Conservation (phyloP, 2,797 vertebrate genomes). For the Allenopithecus nigroviridis region DNA sequence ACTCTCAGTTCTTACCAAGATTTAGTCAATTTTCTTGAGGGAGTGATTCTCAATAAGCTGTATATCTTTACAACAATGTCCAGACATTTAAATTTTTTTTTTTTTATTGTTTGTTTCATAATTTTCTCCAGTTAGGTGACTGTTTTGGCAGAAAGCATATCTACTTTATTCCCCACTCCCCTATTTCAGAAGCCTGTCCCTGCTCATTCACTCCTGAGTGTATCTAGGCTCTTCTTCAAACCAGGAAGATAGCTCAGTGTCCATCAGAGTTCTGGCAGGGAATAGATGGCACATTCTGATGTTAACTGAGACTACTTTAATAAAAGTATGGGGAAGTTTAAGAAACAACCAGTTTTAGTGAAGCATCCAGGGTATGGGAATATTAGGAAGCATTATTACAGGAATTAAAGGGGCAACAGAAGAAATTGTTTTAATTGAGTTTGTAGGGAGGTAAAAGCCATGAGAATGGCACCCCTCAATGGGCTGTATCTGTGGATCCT, state of each 20-base stretch:
- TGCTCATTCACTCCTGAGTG: background rate
- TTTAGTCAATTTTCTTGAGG: background rate
- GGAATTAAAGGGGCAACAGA: background rate
- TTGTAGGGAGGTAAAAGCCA: background rate
- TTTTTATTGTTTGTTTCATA: background rate
- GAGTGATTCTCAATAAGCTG: background rate
- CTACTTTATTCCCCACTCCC: background rate
- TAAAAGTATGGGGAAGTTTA: background rate
- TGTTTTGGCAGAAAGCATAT: background rate
- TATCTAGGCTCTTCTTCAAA: background rate
- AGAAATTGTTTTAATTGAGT: background rate
- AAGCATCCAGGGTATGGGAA: background rate
- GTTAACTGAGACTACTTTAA: background rate
- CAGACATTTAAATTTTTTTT: background rate
- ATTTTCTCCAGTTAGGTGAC: background rate
- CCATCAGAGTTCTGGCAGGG: background rate
- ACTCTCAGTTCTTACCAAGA: background rate
- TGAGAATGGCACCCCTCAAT: background rate
- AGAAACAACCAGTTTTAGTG: background rate
- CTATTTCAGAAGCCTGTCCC: background rate
- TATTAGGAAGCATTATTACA: background rate
- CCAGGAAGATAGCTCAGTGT: background rate
- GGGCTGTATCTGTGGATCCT: background rate
- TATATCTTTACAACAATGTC: background rate
- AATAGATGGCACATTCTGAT: background rate